Percentiles rank a stretch among this genome's conserved stretches.
phyloP scores from a whole-genome alignment of 37 sponge, comb jelly and placozoan species.

The Hexactinellida sp. region DNA sequence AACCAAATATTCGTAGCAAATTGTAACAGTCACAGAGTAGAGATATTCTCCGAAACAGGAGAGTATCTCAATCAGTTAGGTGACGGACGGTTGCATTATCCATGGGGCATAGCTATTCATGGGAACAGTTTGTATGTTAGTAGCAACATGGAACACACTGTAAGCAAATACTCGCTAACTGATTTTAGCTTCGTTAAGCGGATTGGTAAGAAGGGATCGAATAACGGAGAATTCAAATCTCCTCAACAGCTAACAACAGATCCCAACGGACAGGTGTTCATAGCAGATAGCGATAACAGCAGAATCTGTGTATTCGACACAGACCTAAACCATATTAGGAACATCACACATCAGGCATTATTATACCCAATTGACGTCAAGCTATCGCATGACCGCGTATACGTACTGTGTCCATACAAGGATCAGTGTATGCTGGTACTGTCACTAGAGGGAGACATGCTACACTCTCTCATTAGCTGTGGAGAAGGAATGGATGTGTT shows the following conservation, averaged over 20 bases:
- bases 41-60: background rate
- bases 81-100: background rate
- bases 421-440: background rate
- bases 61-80: background rate
- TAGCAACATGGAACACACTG: background rate
- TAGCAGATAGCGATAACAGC: constrained; percentile 4
- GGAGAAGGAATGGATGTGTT: background rate
- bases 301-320: background rate
- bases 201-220: background rate
- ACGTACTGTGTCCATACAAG: background rate
- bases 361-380: background rate
- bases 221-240: background rate
- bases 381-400: background rate
- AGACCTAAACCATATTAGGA: background rate
- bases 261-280: background rate
- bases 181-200: background rate
- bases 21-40: background rate
- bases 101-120: background rate
- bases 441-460: background rate
- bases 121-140: background rate
- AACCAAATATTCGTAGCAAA: constrained; percentile 10
- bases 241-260: background rate
- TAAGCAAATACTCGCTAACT: background rate
- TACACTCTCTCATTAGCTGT: background rate
- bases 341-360: background rate